A percentile compares a stretch with the other conserved stretches of the same genome.
Conservation (phyloP, 2,113 vertebrate genomes). For the Oreochromis spilurus region DNA sequence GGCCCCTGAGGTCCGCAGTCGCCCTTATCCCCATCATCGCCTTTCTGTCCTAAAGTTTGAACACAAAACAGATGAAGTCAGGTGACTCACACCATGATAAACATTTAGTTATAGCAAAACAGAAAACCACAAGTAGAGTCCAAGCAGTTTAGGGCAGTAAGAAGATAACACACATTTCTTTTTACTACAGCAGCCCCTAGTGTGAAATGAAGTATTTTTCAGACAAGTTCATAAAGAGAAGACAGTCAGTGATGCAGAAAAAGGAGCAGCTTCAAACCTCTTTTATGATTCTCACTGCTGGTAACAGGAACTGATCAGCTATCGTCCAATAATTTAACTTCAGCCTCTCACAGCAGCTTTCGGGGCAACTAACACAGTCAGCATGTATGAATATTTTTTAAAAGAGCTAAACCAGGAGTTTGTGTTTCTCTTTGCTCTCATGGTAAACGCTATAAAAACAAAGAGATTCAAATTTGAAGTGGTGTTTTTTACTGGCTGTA, state of each 20-base stretch:
- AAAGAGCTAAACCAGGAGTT: not conserved
- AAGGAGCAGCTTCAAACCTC: not conserved
- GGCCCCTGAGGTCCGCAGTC: slow-evolving; percentile 34
- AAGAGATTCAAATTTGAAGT: not conserved
- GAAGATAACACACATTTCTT: not conserved
- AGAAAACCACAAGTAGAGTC: not conserved
- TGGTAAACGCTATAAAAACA: not conserved
- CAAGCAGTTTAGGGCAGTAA: not conserved
- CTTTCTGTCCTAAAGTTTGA: slow-evolving; percentile 62
- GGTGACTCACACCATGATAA: not conserved
- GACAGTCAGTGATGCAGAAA: not conserved
- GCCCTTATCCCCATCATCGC: slow-evolving; percentile 57
- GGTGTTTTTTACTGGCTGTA: not conserved
- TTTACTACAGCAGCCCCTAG: not conserved
- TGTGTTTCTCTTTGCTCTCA: not conserved
- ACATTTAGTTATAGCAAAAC: not conserved
- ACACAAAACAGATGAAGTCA: not conserved
- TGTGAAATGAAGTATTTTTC: not conserved
- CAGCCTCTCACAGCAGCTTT: not conserved
- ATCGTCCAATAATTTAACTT: not conserved
- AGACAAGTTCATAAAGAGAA: not conserved
- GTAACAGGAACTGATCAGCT: not conserved
- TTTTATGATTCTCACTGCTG: not conserved
- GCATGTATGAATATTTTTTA: not conserved
- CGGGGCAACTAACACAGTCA: not conserved